Base-by-base conservation (phyloP, 2,888 invertebrate genomes). In the Meiosimyza platycephala region DNA sequence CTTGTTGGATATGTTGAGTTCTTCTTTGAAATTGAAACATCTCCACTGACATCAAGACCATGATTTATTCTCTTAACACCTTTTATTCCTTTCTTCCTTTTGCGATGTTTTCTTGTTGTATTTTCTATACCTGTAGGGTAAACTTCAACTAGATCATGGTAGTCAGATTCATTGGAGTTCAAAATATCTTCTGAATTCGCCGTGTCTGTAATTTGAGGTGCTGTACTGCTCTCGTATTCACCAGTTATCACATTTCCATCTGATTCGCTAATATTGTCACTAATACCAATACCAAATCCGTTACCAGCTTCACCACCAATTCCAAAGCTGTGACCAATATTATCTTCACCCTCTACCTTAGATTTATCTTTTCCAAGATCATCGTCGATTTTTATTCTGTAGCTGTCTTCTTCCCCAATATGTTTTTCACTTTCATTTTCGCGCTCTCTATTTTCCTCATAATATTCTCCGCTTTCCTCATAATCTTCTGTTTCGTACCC, bases 1-100 rank as follows among this genome's bases (percentile, higher is more conserved):
- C 47, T 71, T 15, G 48, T 62, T 15, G 50, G 7, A 54, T 6
- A 55, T 62, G 54, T 28, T 62, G 64, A 51, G 16, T 70, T 72
- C 16, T 33, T 52, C 28, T 64, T 73, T 1, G 9, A 47, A 2
- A 70, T 57, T 2, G 12, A 71, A 3, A 50, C 40, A 2, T 59
- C 54, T 4, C 66, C 22, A 15, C 57, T 51, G 6, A 18, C 1
- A 28, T 68, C 68, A 13, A 47, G 28, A 9, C 70, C 13, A 60
- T 67, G 33, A 63, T 40, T 7, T 60, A 50, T 63, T 65, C 63
- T 65, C 70, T 73, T 50, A 57, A 72, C 47, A 69, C 64, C 28
- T 70, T 77, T 67, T 33, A 72, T 47, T 18, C 63, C 72, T 72
- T 77, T 74, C 57, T 77, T 75, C 3, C 71, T 67, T 69, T 74